These are phyloP conservation scores for Papilio demoleus DNA, from an alignment of 2,888 invertebrate species.

Conservation along the genomic window DNA sequence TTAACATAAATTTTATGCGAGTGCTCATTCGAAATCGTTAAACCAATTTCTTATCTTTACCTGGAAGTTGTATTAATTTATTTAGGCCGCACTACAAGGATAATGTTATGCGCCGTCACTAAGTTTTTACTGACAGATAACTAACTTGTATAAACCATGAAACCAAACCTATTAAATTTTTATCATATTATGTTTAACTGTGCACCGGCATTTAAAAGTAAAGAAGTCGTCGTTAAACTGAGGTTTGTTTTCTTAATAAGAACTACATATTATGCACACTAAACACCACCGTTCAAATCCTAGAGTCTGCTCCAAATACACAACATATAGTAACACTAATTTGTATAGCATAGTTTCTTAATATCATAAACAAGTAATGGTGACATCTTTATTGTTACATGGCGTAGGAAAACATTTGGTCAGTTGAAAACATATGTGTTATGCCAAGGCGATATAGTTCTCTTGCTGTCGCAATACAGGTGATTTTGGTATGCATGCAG, in stretches of 20 bases:
- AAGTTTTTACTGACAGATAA: slow-evolving; percentile 34
- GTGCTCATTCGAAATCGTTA: slow-evolving; percentile 37
- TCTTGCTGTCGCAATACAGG: slow-evolving; percentile 69
- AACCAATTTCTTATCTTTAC: slow-evolving; percentile 38
- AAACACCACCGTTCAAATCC: not conserved
- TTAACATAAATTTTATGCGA: slow-evolving; percentile 34
- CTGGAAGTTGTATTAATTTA: slow-evolving; percentile 38
- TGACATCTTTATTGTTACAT: slow-evolving; percentile 75
- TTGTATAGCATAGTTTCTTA: slow-evolving; percentile 72
- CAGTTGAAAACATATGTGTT: slow-evolving; percentile 58
- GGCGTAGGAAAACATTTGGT: slow-evolving; percentile 64
- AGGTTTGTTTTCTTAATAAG: not conserved
- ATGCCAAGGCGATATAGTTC: slow-evolving; percentile 57
- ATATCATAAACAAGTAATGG: slow-evolving; percentile 61
- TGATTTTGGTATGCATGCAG: slow-evolving; percentile 63
- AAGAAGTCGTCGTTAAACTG: not conserved
- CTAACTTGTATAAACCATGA: slow-evolving; percentile 14
- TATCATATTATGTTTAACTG: not conserved
- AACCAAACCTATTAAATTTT: not conserved
- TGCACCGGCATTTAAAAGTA: not conserved
- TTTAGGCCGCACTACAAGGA: slow-evolving; percentile 35
- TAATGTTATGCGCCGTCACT: slow-evolving; percentile 22
- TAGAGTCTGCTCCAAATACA: not conserved
- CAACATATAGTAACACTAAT: slow-evolving; percentile 66
- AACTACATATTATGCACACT: slow-evolving; percentile 64